Percentiles rank a stretch among this genome's conserved stretches.
phyloP scores from a whole-genome alignment of 2,888 invertebrate genomes.

The Leucophora obtusa region DNA sequence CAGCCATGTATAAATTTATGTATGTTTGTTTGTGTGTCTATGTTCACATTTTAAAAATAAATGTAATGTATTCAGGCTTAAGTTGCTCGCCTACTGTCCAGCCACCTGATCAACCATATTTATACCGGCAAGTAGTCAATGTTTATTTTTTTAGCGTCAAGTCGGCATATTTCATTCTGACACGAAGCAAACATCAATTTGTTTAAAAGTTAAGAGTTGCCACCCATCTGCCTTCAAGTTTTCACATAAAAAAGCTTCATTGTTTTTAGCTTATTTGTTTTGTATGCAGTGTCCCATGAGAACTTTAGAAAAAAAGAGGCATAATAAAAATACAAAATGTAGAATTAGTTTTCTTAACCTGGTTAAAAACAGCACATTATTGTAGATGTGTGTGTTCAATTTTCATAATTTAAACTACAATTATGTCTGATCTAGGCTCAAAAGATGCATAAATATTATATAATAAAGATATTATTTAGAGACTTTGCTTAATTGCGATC shows the following conservation, averaged over 20 bases:
- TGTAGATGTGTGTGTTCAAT: no score
- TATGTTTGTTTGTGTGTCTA: background rate
- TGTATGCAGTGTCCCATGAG: constrained; percentile 39
- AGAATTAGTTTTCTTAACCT: background rate
- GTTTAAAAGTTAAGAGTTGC: constrained; percentile 34
- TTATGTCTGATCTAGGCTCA: constrained; percentile 32
- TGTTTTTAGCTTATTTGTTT: background rate
- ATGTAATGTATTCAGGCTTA: constrained; percentile 42
- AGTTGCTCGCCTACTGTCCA: constrained; percentile 39
- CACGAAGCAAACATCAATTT: constrained; percentile 72
- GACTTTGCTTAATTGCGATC: no score
- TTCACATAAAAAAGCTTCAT: constrained; percentile 1
- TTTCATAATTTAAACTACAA: background rate
- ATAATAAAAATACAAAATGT: constrained; percentile 6
- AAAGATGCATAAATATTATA: constrained; percentile 47
- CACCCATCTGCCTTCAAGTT: background rate
- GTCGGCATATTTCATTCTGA: constrained; percentile 35
- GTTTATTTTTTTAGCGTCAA: constrained; percentile 32
- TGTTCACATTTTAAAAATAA: constrained; percentile 3
- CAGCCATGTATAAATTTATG: constrained; percentile 8
- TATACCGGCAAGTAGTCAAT: constrained; percentile 29
- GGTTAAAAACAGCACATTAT: background rate
- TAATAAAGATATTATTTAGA: constrained; percentile 43
- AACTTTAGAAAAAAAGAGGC: constrained; percentile 24
- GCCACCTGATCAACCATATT: constrained; percentile 17